Base-by-base conservation (phyloP, 2,888 invertebrate species). In the Tenthredo livida region DNA sequence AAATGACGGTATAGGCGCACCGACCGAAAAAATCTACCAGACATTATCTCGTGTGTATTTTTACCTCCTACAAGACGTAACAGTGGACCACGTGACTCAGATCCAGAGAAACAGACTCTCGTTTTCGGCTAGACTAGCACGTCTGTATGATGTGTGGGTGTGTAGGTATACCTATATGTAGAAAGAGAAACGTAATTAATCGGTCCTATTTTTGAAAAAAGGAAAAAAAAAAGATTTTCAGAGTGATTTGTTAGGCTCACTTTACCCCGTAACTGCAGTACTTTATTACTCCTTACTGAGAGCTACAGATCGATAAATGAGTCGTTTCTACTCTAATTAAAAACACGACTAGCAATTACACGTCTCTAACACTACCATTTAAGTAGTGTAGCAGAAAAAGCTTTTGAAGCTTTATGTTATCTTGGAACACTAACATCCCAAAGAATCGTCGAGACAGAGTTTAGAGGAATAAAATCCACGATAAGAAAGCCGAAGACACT, bases 21-120 rank as follows among this genome's bases (percentile, higher is more conserved):
- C 40, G 58, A 40, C 12, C 21, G 80, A 61, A 80, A 58, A 80
- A 80, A 43, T 54, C 54, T 17, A 77, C 9, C 80, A 61, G 58
- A 80, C 80, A 50, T 80, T 80, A 80, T 80, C 80, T 58, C 61
- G 80, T 12, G 80, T 80, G 58, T 80, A 80, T 80, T 80, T 80
- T 80, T 80, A 61, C 12, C 61, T 61, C 58, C 40, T 37, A 54
- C 29, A 15, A 15, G 40, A 80, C 80, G 80, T 80, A 80, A 61
- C 77, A 61, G 37, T 40, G 58, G 15, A 54, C 58, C 80, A 61
- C 80, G 80, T 80, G 80, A 80, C 25, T 50, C 21, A 61, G 61
- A 80, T 5, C 40, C 10, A 17, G 54, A 54, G 29, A 43, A 21
- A 43, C 73, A 54, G 77, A 77, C 77, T 77, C 50, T 77, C 50